Evolutionary conservation across 1,140 invertebrate genomes (phyloP), one percentile per base, ranked within the genome.

Genomic region (Leptopilina boulardi): DNA sequence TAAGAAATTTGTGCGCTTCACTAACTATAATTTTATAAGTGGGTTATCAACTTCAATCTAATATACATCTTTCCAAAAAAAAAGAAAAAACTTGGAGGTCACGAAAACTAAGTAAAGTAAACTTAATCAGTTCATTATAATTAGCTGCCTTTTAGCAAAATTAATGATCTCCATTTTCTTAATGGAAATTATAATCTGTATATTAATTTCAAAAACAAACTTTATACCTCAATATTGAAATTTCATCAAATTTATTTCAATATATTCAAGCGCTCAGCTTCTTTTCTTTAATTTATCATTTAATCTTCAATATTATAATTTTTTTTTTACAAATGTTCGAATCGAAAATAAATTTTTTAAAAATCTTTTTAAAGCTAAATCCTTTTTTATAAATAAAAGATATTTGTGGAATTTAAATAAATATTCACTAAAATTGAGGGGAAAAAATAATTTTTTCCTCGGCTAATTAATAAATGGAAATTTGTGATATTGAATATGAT

Each of bases 151-250:
- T 21, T n/a, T 42, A 41, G 19, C 41, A 30, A n/a, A 18, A 75
- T 70, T 70, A 13, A 74, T 44, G 3, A 41, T 26, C 34, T 44
- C 54, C 23, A 73, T 51, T 71, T 72, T 56, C 19, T 77, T 77
- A 70, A 44, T 44, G 10, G 72, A 59, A 70, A 59, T 30, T 23
- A 74, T 51, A 72, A 34, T 76, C 13, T 15, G 41, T n/a, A 4
- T 4, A 47, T 18, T 18, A 51, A 2, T 18, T 51, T 18, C 0
- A 10, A 6, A 51, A 51, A 51, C 47, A 51, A 51, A 51, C 5
- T 47, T 15, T 15, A n/a, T 3, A 44, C 3, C n/a, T n/a, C 15
- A 47, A 47, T 47, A n/a, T 9, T 15, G 0, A 47, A 15, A 15
- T 47, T 47, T 47, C 11, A 47, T 15, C n/a, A 47, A 47, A n/a